A percentile compares a stretch with the other conserved stretches of the same genome.
Evolutionary conservation across 2,113 vertebrate genomes (phyloP).

Genomic region (Rhombomys opimus): DNA sequence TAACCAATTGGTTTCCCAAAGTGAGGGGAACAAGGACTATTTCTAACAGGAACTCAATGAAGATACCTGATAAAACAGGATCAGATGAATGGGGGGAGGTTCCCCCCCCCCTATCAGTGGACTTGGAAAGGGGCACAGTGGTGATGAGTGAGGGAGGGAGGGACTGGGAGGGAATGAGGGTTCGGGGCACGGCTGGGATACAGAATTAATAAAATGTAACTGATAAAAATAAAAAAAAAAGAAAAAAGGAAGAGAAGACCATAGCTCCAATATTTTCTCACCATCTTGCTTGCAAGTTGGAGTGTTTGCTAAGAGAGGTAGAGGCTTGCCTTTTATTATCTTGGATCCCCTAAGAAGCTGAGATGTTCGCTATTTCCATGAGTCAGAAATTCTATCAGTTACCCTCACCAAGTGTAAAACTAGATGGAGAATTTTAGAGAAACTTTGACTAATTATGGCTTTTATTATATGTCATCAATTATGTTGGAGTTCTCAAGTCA

Average conservation of each 20-base stretch:
- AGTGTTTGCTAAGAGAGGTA: background rate
- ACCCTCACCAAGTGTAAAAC: background rate
- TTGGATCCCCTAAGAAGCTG: background rate
- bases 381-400: constrained; percentile 21
- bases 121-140: too few relatives aligned
- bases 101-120: too few relatives aligned
- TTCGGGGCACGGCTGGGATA: too few relatives aligned
- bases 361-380: constrained; percentile 1
- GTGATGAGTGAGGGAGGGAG: too few relatives aligned
- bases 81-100: too few relatives aligned
- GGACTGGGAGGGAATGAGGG: too few relatives aligned
- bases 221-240: too few relatives aligned
- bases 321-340: background rate
- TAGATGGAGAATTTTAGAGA: constrained; percentile 34
- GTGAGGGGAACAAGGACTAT: too few relatives aligned
- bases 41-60: too few relatives aligned
- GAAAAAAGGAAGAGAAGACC: background rate
- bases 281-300: background rate
- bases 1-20: too few relatives aligned
- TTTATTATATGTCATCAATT: constrained; percentile 38
- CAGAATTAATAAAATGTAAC: too few relatives aligned
- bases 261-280: background rate
- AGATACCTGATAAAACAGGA: too few relatives aligned
- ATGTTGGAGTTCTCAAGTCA: background rate
- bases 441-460: background rate